Base-by-base conservation (phyloP, 2,888 invertebrate species). In the Linnaemya tessellans region DNA sequence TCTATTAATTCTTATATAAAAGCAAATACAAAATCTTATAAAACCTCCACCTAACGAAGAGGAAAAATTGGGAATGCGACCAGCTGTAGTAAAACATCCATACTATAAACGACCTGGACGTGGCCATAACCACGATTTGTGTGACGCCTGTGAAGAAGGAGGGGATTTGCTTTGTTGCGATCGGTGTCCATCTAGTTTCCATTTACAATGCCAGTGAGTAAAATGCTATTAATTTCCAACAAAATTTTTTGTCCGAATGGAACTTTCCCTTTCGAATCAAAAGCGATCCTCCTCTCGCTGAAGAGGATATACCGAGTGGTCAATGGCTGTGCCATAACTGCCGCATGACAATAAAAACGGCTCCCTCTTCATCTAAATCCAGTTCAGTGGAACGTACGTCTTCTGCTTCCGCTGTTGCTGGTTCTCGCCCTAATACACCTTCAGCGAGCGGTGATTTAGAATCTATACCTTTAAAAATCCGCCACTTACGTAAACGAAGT, bases 151-250 rank as follows among this genome's bases (percentile, higher is more conserved):
- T 92, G 95, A 96, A 74, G 98, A 98, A 93, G 98, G 98, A 43
- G 98, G 99, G 3, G 98, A 98, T 92, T 93, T 99, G 49, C 95
- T 99, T 81, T 98, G 98, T 92, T 99, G 99, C 92, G 98, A 99
- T 92, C 96, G 96, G 87, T 99, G 99, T 90, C 98, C 98, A 0
- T 97, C 98, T 41, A 98, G 98, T 86, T 99, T 99, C 93, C 99
- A 99, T 93, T 94, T 98, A 82, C 95, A 96, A 88, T 99, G 99
- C 95, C 98, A 98, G 98, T 98, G 93, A 95, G 95, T 85, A 84
- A 60, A 46, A 25, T 38, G 8, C 54, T 64, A 30, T 56, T 41
- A 18, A n/a, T 20, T 58, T 25, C 41, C 20, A 18, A 18, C 9
- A 11, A 11, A 3, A 41, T 13, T 8, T 56, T 3, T 56, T 65